Percentiles rank a stretch among this genome's conserved stretches.
These are phyloP conservation scores for Brachionus manjavacas DNA, from an alignment of 1,140 invertebrate genomes.

Conservation along the genomic window DNA sequence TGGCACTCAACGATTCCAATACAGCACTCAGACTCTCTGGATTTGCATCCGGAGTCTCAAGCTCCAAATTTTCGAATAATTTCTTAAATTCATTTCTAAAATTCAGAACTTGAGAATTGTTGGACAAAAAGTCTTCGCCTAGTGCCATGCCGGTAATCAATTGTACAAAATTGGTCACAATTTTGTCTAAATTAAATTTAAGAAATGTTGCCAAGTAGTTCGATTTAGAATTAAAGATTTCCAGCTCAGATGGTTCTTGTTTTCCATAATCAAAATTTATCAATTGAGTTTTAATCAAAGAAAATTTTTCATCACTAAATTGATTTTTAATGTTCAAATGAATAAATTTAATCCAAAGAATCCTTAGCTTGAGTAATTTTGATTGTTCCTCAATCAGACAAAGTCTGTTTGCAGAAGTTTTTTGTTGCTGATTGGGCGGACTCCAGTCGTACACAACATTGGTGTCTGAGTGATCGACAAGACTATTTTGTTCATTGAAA, in stretches of 20 bases:
- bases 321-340: not conserved
- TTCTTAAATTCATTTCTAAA: not conserved
- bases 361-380: not conserved
- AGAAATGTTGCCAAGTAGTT: not conserved
- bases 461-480: not conserved
- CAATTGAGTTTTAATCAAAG: not conserved
- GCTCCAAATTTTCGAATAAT: not conserved
- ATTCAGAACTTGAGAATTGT: not conserved
- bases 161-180: not conserved
- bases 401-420: not conserved
- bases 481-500: not conserved
- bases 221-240: slow-evolving; percentile 1
- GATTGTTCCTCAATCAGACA: not conserved
- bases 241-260: not conserved
- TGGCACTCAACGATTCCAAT: not conserved
- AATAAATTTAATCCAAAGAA: not conserved
- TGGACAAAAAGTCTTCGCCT: not conserved
- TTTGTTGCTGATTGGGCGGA: not conserved
- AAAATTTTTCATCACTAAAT: not conserved
- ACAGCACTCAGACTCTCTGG: not conserved
- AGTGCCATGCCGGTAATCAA: not conserved
- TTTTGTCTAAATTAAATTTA: not conserved
- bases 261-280: not conserved
- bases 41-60: not conserved
- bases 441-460: slow-evolving; percentile 24